A percentile compares a stretch with the other conserved stretches of the same genome.
phyloP scores from a whole-genome alignment of 2,113 vertebrate genomes.

The Ictalurus furcatus region DNA sequence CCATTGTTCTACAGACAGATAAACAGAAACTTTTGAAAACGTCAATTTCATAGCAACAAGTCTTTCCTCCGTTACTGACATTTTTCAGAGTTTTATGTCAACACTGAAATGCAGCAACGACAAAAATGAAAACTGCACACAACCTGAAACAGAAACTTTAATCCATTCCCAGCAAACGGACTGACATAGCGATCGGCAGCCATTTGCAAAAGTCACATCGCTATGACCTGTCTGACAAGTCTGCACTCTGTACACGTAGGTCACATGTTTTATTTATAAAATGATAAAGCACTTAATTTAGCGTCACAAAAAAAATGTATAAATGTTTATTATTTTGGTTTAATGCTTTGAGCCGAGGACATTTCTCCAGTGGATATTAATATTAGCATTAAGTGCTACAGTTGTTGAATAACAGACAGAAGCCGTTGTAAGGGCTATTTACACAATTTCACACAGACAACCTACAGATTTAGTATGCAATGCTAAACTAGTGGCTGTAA shows the following conservation, averaged over 20 bases:
- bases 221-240: too few relatives aligned
- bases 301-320: background rate
- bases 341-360: background rate
- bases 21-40: background rate
- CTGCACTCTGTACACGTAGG: background rate
- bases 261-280: background rate
- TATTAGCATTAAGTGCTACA: conserved; percentile 1
- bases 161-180: background rate
- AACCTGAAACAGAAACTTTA: background rate
- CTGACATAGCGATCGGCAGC: too few relatives aligned
- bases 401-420: background rate
- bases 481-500: too few relatives aligned
- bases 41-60: background rate
- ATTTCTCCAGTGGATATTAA: background rate
- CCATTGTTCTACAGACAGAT: background rate
- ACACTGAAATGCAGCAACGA: background rate
- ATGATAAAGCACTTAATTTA: background rate
- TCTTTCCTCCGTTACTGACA: background rate
- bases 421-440: background rate
- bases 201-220: background rate
- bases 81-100: background rate
- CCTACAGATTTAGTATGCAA: background rate
- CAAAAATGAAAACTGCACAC: background rate
- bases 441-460: background rate
- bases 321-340: background rate